phyloP scores from a whole-genome alignment of 2,113 vertebrate species.

The Tachysurus vachellii region DNA sequence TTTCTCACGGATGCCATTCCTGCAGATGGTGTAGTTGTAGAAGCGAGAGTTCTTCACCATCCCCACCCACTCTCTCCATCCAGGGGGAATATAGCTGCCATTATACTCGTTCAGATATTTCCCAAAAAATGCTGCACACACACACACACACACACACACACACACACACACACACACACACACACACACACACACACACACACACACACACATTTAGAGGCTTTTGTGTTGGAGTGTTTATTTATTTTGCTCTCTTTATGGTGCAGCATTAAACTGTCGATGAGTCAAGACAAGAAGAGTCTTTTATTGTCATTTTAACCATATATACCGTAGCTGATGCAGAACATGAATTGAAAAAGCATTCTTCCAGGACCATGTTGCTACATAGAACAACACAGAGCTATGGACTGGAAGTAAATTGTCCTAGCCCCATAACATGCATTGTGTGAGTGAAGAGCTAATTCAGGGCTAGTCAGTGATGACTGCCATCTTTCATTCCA shows the following conservation, averaged over 20 bases:
- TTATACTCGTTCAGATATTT: slow-evolving; percentile 99
- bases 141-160: slow-evolving; percentile 23
- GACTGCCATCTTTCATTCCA: background rate
- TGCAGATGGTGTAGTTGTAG: slow-evolving; percentile 89
- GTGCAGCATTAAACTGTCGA: too few species aligned
- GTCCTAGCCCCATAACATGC: too few species aligned
- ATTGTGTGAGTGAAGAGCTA: background rate
- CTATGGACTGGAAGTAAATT: too few species aligned
- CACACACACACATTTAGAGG: background rate
- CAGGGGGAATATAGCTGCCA: slow-evolving; percentile 82
- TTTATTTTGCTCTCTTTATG: background rate
- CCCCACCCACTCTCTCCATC: slow-evolving; percentile 96
- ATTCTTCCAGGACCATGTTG: too few species aligned
- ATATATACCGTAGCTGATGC: too few species aligned
- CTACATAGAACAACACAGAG: too few species aligned
- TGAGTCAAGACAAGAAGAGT: too few species aligned
- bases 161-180: background rate
- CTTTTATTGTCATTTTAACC: too few species aligned
- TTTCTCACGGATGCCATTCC: slow-evolving; percentile 80
- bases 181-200: background rate
- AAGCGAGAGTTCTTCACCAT: slow-evolving; percentile 94
- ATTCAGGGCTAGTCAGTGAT: background rate
- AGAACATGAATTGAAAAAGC: too few species aligned
- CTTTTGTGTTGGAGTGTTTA: background rate
- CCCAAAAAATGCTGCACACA: slow-evolving; percentile 85